Evolutionary conservation across 64 coral and sea anemone species (phyloP).

Genomic region (Astreopora myriophthalma): DNA sequence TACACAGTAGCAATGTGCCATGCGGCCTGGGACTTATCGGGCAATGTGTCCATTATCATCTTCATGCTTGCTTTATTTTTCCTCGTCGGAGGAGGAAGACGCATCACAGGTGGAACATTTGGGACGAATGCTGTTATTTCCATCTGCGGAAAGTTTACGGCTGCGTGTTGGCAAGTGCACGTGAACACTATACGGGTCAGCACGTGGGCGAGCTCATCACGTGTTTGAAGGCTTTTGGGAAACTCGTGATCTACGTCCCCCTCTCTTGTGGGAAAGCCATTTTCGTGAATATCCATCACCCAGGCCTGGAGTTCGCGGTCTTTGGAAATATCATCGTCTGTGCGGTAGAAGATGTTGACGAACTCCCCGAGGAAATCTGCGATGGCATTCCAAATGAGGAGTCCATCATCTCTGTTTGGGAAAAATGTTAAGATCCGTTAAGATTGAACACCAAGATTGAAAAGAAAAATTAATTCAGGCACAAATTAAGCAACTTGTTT

Average conservation of each 20-base stretch:
- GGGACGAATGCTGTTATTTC: conserved; percentile 81
- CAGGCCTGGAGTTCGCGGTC: conserved; percentile 85
- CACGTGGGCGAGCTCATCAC: conserved; percentile 67
- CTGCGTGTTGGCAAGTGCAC: conserved; percentile 86
- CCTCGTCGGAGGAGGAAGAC: conserved; percentile 72
- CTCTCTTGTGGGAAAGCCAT: conserved; percentile 67
- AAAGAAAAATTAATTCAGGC: no score
- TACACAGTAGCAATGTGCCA: conserved; percentile 89
- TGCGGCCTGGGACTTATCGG: conserved; percentile 65
- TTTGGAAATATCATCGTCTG: conserved; percentile 53
- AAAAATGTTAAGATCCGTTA: not conserved
- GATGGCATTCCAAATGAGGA: conserved; percentile 71
- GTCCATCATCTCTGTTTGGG: conserved; percentile 72
- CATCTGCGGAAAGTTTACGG: conserved; percentile 85
- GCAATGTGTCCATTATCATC: conserved; percentile 80
- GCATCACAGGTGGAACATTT: conserved; percentile 80
- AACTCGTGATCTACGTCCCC: conserved; percentile 82
- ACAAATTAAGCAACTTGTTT: no score
- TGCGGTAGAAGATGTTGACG: conserved; percentile 44
- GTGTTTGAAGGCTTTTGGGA: conserved; percentile 40
- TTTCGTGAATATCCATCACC: conserved; percentile 75
- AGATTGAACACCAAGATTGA: no score
- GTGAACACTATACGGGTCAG: conserved; percentile 77
- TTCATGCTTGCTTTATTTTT: conserved; percentile 72
- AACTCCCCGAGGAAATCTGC: conserved; percentile 66